phyloP scores from a whole-genome alignment of 2,797 vertebrate genomes.

The Acanthurus lineatus region DNA sequence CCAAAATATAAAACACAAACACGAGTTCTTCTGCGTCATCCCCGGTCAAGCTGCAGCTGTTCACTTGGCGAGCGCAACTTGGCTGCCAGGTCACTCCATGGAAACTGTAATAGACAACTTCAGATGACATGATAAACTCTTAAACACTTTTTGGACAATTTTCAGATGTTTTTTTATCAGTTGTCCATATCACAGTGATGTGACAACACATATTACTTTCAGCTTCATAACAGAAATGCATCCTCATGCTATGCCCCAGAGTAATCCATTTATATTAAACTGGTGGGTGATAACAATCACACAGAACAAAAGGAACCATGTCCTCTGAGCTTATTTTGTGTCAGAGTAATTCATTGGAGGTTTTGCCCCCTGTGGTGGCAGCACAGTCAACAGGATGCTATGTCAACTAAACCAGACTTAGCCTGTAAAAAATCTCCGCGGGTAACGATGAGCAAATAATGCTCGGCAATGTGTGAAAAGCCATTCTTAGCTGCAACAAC shows the following conservation, averaged over 20 bases:
- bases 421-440: neutral
- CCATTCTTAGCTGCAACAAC: neutral
- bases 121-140: neutral
- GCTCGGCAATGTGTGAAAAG: neutral
- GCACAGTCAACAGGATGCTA: conserved; percentile 16
- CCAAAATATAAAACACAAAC: conserved; percentile 46
- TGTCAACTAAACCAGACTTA: conserved; percentile 34
- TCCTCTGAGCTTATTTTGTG: conserved; percentile 38
- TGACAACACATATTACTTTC: neutral
- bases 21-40: conserved; percentile 26
- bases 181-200: neutral
- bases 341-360: conserved; percentile 24
- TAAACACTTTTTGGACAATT: neutral
- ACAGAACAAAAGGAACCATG: conserved; percentile 1
- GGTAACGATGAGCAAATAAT: conserved; percentile 20
- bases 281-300: conserved; percentile 5
- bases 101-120: conserved; percentile 9
- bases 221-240: neutral
- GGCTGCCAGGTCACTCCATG: conserved; percentile 2
- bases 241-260: neutral
- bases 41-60: conserved; percentile 32
- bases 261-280: neutral
- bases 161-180: neutral
- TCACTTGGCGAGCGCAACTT: neutral
- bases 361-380: conserved; percentile 24